These are phyloP conservation scores for Hyla sarda DNA, from an alignment of 2,113 vertebrate species.

Conservation along the genomic window DNA sequence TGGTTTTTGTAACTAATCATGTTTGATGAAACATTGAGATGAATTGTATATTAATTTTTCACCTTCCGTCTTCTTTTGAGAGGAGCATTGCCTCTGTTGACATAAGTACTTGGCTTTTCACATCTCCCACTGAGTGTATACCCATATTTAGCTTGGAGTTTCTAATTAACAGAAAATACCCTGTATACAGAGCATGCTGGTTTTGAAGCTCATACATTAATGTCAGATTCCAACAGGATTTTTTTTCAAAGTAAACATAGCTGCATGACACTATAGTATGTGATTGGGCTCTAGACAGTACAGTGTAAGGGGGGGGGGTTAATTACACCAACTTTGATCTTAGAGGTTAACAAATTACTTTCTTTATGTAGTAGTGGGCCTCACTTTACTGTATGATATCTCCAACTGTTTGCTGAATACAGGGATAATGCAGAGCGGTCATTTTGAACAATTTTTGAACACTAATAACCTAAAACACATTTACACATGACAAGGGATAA, in stretches of 20 bases:
- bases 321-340: too few species aligned
- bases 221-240: too few species aligned
- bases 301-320: too few species aligned
- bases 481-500: too few species aligned
- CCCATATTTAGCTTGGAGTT: conserved; percentile 9
- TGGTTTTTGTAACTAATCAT: background rate
- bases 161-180: background rate
- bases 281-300: too few species aligned
- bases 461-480: too few species aligned
- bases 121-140: conserved; percentile 16
- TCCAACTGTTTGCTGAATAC: too few species aligned
- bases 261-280: background rate
- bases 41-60: conserved; percentile 33
- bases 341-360: too few species aligned
- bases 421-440: too few species aligned
- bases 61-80: conserved; percentile 3
- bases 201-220: background rate
- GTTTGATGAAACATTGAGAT: conserved; percentile 24
- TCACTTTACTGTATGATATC: too few species aligned
- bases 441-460: too few species aligned
- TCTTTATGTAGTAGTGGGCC: too few species aligned
- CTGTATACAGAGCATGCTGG: background rate
- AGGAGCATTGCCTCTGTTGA: background rate
- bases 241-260: background rate
- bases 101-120: background rate